Evolutionary conservation across 2,113 vertebrate species (phyloP).

Genomic region (Atractosteus spatula): DNA sequence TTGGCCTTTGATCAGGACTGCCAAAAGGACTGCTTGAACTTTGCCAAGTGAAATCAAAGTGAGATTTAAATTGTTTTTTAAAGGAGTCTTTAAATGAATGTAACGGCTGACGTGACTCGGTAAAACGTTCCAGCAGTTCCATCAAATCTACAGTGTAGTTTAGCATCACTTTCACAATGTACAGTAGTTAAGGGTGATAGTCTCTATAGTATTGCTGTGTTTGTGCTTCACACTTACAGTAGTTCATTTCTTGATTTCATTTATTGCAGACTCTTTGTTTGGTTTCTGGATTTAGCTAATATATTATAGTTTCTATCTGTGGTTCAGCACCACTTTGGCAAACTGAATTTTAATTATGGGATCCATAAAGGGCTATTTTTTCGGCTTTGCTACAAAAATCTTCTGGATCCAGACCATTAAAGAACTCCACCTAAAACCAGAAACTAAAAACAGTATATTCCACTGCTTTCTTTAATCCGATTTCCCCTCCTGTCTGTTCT

Average conservation of each 20-base stretch:
- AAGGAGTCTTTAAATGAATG: background rate
- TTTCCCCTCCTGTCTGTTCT: background rate
- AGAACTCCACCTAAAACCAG: slow-evolving; percentile 1
- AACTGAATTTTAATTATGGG: too few species aligned
- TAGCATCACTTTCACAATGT: too few species aligned
- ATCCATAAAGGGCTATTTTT: too few species aligned
- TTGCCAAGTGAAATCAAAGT: background rate
- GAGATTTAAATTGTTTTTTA: background rate
- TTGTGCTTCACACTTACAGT: background rate
- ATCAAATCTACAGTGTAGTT: background rate
- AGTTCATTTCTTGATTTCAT: background rate
- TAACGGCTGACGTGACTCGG: too few species aligned
- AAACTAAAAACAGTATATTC: background rate
- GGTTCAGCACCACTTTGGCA: background rate
- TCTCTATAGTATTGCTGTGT: background rate
- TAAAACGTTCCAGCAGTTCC: background rate
- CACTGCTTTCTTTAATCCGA: background rate
- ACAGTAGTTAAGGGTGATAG: background rate
- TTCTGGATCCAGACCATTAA: background rate
- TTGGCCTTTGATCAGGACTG: background rate
- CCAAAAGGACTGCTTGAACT: background rate
- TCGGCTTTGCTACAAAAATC: too few species aligned
- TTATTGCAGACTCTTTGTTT: too few species aligned
- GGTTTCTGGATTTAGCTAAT: slow-evolving; percentile 11
- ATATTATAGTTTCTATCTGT: background rate